Conservation (phyloP, 2,888 invertebrate species). For the Brachycybe producta region DNA sequence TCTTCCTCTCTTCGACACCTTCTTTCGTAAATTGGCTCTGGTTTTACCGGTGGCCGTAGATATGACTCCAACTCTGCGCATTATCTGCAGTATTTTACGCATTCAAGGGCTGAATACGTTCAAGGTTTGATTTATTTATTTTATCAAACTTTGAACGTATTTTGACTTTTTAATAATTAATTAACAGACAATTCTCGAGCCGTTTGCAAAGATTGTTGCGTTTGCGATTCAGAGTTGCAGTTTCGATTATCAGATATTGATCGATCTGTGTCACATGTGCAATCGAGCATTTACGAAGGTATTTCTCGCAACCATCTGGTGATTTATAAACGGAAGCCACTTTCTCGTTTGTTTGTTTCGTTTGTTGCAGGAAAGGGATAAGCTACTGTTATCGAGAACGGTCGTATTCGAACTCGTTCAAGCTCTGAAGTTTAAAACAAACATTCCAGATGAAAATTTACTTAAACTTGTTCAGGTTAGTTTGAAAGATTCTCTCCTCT, state of each 20-base stretch:
- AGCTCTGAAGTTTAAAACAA: constrained; percentile 87
- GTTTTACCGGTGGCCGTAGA: constrained; percentile 54
- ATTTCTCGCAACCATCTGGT: constrained; percentile 23
- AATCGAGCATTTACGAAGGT: constrained; percentile 73
- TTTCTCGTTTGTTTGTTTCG: constrained; percentile 14
- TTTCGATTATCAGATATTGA: constrained; percentile 52
- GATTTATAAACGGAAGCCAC: background rate
- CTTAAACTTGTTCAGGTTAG: constrained; percentile 72
- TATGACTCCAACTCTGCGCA: constrained; percentile 56
- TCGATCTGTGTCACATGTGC: constrained; percentile 80
- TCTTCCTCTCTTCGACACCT: constrained; percentile 69
- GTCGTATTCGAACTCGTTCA: constrained; percentile 89
- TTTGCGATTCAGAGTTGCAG: constrained; percentile 81
- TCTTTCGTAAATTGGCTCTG: constrained; percentile 57
- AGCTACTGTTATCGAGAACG: constrained; percentile 76
- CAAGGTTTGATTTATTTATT: constrained; percentile 45
- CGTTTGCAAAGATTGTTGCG: constrained; percentile 86
- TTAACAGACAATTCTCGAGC: constrained; percentile 63
- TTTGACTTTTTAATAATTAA: too few species aligned
- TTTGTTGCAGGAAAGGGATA: constrained; percentile 67
- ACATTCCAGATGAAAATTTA: constrained; percentile 87
- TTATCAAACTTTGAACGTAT: too few species aligned
- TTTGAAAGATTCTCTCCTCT: background rate
- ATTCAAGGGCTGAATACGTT: constrained; percentile 68
- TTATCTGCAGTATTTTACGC: constrained; percentile 64